phyloP scores from a whole-genome alignment of 2,113 vertebrate species.

The Xenopus laevis region DNA sequence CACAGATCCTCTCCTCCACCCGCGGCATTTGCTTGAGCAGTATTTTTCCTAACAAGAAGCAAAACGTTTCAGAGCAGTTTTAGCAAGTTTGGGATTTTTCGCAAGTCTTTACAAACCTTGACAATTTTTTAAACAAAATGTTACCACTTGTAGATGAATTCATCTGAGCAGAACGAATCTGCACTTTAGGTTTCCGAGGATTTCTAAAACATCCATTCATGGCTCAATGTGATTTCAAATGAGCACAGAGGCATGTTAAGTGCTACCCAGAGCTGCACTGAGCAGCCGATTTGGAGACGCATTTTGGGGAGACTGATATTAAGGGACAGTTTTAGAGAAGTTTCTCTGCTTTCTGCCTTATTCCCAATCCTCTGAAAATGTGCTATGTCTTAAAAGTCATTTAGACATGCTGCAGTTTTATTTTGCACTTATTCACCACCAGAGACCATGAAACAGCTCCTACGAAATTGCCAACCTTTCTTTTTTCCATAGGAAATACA shows the following conservation, averaged over 20 bases:
- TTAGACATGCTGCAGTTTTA: not conserved
- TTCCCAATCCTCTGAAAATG: not conserved
- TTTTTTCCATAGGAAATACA: not conserved
- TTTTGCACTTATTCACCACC: not conserved
- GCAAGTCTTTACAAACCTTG: too few species aligned
- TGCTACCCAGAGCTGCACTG: not conserved
- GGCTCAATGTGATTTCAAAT: slow-evolving; percentile 10
- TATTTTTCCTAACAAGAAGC: too few species aligned
- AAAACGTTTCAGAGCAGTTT: too few species aligned
- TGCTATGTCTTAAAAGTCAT: slow-evolving; percentile 2
- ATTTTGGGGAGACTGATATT: not conserved
- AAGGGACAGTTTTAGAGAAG: not conserved
- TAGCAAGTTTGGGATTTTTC: too few species aligned
- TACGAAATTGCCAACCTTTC: not conserved
- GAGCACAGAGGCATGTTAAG: not conserved
- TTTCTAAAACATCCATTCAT: slow-evolving; percentile 8
- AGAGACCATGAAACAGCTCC: not conserved
- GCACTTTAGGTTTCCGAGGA: slow-evolving; percentile 7
- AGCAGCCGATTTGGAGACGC: not conserved
- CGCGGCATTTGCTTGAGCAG: too few species aligned
- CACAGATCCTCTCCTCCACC: too few species aligned
- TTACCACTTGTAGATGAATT: slow-evolving; percentile 23
- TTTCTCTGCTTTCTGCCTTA: not conserved
- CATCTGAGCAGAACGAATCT: slow-evolving; percentile 12
- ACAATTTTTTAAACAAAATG: not conserved